Conservation (phyloP, 1,140 invertebrate species). For the Homarus americanus region DNA sequence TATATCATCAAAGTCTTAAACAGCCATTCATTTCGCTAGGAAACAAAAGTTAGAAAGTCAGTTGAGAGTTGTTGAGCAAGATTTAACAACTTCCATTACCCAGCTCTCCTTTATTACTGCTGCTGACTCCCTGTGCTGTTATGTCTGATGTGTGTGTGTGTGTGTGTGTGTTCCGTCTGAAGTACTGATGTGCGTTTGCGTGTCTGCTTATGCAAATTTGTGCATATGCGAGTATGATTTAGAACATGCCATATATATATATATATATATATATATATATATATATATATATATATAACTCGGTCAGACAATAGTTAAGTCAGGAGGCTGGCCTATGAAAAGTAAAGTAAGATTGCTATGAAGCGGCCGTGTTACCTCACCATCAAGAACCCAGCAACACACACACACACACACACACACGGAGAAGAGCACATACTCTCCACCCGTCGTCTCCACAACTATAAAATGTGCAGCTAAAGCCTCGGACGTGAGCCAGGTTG, state of each 20-base stretch:
- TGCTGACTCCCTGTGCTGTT: too few relatives aligned
- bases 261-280: slow-evolving; percentile 47
- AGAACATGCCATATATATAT: slow-evolving; percentile 33
- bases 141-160: too few relatives aligned
- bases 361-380: background rate
- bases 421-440: too few relatives aligned
- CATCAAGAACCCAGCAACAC: background rate
- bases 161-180: background rate
- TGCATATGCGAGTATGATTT: background rate
- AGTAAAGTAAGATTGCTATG: background rate
- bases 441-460: background rate
- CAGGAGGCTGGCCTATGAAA: background rate
- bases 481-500: too few relatives aligned
- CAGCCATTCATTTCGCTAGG: slow-evolving; percentile 72
- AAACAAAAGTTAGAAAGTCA: slow-evolving; percentile 72
- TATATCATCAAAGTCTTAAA: slow-evolving; percentile 73
- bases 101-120: slow-evolving; percentile 5
- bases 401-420: too few relatives aligned
- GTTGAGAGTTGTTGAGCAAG: slow-evolving; percentile 69
- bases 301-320: background rate
- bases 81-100: slow-evolving; percentile 69
- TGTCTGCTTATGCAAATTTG: background rate
- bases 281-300: slow-evolving; percentile 19
- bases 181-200: background rate
- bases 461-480: too few relatives aligned